phyloP scores from a whole-genome alignment of 2,113 vertebrate species.

The Chaetura pelagica region DNA sequence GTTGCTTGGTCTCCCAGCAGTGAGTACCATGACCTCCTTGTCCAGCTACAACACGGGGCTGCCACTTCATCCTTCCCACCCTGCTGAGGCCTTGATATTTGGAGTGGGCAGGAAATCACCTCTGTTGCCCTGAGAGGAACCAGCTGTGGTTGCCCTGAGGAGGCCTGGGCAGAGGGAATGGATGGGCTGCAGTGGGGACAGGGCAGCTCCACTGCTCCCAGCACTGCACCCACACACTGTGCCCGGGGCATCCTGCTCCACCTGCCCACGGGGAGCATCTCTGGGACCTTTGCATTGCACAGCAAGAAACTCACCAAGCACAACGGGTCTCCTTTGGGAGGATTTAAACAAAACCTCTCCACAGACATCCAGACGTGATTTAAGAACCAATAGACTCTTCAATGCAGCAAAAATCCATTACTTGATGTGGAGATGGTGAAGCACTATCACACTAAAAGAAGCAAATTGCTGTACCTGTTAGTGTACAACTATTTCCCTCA shows the following conservation, averaged over 20 bases:
- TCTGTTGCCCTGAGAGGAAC: background rate
- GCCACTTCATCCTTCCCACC: too few relatives aligned
- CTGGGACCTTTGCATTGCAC: background rate
- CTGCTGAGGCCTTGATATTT: too few relatives aligned
- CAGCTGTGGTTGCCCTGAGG: background rate
- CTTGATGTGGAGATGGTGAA: background rate
- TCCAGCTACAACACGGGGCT: accelerated
- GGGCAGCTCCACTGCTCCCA: background rate
- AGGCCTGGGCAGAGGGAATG: accelerated
- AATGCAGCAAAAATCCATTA: background rate
- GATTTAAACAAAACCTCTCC: background rate
- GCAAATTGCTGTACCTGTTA: background rate
- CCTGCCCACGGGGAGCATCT: background rate
- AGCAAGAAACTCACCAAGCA: background rate
- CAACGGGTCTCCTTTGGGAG: accelerated
- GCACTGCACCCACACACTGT: too few relatives aligned
- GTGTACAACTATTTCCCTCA: background rate
- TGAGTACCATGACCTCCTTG: background rate
- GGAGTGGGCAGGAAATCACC: background rate
- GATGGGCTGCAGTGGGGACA: background rate
- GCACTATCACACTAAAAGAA: background rate
- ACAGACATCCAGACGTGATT: background rate
- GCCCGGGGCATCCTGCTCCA: background rate
- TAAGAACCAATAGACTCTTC: background rate
- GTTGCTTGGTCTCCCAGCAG: background rate